Conservation (phyloP, 2,113 vertebrate species). For the Symphodus melops region DNA sequence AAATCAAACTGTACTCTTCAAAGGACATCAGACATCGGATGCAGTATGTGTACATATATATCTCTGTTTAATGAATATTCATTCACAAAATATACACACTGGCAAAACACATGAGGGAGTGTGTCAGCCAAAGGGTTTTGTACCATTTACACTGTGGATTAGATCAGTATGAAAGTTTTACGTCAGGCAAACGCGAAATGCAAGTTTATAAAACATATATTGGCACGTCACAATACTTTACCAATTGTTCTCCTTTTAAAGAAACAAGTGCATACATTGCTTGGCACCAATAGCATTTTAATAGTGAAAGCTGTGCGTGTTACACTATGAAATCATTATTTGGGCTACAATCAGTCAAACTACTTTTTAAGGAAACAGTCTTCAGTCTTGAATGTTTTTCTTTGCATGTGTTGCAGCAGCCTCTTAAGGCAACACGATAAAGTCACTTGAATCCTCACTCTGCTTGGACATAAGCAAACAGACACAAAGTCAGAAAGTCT, state of each 20-base stretch:
- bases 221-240: not conserved
- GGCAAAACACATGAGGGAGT: constrained; percentile 50
- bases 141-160: constrained; percentile 2
- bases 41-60: constrained; percentile 1
- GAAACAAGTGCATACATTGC: constrained; percentile 5
- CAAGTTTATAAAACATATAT: not conserved
- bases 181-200: constrained; percentile 1
- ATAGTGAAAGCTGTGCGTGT: constrained; percentile 46
- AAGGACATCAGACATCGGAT: constrained; percentile 9
- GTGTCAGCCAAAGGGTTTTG: constrained; percentile 7
- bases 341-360: constrained; percentile 33
- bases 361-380: constrained; percentile 9
- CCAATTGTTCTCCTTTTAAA: not conserved
- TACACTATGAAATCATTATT: constrained; percentile 2
- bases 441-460: constrained; percentile 6
- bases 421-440: not conserved
- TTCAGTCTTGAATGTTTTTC: not conserved
- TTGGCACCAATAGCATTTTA: constrained; percentile 15
- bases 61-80: constrained; percentile 31
- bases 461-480: not conserved
- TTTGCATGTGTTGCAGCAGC: constrained; percentile 3
- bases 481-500: constrained; percentile 17
- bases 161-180: not conserved
- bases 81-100: constrained; percentile 42
- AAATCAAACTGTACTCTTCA: no score